Percentiles rank a stretch among this genome's conserved stretches.
These are phyloP conservation scores for Neotoma lepida DNA, from an alignment of 2,113 vertebrate species.

Conservation along the genomic window DNA sequence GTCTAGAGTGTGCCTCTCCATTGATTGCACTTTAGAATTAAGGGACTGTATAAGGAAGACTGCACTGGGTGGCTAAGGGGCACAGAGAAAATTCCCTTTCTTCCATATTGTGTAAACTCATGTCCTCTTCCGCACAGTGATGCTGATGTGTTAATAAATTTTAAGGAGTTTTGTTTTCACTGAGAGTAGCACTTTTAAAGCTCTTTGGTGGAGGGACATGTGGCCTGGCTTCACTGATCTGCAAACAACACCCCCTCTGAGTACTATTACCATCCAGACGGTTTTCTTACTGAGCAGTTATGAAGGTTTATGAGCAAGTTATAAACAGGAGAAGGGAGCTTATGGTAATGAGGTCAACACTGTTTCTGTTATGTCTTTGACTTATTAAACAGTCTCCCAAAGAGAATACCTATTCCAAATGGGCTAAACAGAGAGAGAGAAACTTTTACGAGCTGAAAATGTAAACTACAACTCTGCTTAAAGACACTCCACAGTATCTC, in stretches of 20 bases:
- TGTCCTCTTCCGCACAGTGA: not conserved
- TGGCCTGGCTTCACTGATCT: constrained; percentile 70
- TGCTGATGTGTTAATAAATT: constrained; percentile 57
- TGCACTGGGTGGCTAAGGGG: not conserved
- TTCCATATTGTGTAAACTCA: not conserved
- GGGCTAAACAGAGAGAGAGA: constrained; percentile 58
- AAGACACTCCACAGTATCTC: not conserved
- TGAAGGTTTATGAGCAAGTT: constrained; percentile 82
- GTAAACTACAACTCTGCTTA: constrained; percentile 33
- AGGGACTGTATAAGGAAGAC: not conserved
- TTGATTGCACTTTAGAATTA: not conserved
- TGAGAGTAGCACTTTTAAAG: constrained; percentile 67
- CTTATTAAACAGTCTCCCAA: constrained; percentile 69
- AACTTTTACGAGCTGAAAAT: constrained; percentile 64
- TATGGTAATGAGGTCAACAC: constrained; percentile 80
- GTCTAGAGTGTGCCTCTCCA: not conserved
- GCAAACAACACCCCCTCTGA: constrained; percentile 70
- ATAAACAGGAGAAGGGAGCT: constrained; percentile 80
- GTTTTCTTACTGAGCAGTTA: constrained; percentile 78
- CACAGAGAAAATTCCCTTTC: constrained; percentile 17
- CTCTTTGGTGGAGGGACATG: constrained; percentile 73
- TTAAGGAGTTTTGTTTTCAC: constrained; percentile 77
- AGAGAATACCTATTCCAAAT: constrained; percentile 77
- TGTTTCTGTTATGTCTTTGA: constrained; percentile 77
- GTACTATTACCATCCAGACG: constrained; percentile 74